Conservation (phyloP, 2,888 invertebrate genomes). For the Leptogaster cylindrica region DNA sequence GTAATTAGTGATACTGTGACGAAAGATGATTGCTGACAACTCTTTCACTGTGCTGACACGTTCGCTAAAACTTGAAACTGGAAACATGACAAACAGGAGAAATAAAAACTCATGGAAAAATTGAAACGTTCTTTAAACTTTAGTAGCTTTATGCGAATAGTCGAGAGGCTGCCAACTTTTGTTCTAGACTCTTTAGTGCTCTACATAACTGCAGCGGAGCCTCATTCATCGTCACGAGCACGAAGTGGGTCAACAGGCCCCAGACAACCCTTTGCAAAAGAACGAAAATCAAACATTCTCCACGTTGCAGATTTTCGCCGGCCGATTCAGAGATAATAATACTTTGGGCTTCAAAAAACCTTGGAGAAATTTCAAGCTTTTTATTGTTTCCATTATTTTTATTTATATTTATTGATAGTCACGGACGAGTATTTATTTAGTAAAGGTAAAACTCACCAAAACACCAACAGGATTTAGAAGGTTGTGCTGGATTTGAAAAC, state of each 20-base stretch:
- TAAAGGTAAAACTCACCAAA: slow-evolving; percentile 58
- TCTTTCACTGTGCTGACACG: too few species aligned
- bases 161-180: slow-evolving; percentile 34
- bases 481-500: slow-evolving; percentile 51
- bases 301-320: slow-evolving; percentile 24
- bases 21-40: too few species aligned
- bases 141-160: slow-evolving; percentile 1
- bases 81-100: slow-evolving; percentile 9
- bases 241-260: slow-evolving; percentile 33
- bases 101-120: neutral
- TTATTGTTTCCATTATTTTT: neutral
- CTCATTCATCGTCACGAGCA: slow-evolving; percentile 27
- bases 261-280: slow-evolving; percentile 15
- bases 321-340: neutral
- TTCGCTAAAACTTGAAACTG: slow-evolving; percentile 18
- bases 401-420: neutral
- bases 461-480: slow-evolving; percentile 60
- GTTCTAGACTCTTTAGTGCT: slow-evolving; percentile 33
- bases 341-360: neutral
- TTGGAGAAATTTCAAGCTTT: neutral
- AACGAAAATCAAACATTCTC: slow-evolving; percentile 14
- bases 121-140: slow-evolving; percentile 12
- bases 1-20: too few species aligned
- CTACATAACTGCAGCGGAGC: slow-evolving; percentile 29
- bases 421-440: neutral